Evolutionary conservation across 2,113 vertebrate genomes (phyloP).

Genomic region (Cottus gobio): DNA sequence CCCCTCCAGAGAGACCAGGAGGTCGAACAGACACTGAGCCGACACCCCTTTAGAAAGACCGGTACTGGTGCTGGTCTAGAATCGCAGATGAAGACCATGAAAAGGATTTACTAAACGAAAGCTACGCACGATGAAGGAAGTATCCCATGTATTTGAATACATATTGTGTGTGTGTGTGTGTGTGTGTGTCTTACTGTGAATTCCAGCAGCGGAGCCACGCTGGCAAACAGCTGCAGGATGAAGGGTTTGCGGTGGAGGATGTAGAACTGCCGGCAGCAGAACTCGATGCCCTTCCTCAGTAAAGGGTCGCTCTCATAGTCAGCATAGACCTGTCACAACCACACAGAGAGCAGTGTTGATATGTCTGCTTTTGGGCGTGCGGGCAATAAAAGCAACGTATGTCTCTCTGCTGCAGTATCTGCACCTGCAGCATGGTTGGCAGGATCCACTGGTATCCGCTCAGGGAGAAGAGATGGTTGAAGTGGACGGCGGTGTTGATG

Average conservation of each 20-base stretch:
- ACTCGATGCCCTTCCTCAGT: slow-evolving; percentile 93
- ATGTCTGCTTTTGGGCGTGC: neutral
- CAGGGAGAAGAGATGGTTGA: slow-evolving; percentile 98
- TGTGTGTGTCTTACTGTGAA: slow-evolving; percentile 88
- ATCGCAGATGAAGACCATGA: neutral
- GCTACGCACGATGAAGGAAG: neutral
- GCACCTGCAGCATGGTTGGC: slow-evolving; percentile 95
- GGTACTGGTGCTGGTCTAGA: slow-evolving; percentile 84
- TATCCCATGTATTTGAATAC: rapidly evolving
- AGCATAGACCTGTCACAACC: slow-evolving; percentile 88
- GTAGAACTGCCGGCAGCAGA: slow-evolving; percentile 98
- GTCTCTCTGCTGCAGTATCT: neutral
- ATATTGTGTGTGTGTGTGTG: neutral
- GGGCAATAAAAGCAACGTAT: neutral
- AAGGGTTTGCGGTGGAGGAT: slow-evolving; percentile 97
- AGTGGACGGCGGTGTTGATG: slow-evolving; percentile 98
- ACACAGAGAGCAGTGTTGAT: neutral
- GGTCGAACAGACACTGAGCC: slow-evolving; percentile 96
- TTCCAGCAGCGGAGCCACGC: slow-evolving; percentile 95
- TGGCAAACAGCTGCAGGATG: slow-evolving; percentile 95
- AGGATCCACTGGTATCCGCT: slow-evolving; percentile 99
- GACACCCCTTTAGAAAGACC: slow-evolving; percentile 94
- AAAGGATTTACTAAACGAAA: too few species aligned
- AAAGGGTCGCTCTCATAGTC: slow-evolving; percentile 98
- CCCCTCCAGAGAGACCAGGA: slow-evolving; percentile 94